Conservation (phyloP, 2,797 vertebrate species). For the Urocyon cinereoargenteus region DNA sequence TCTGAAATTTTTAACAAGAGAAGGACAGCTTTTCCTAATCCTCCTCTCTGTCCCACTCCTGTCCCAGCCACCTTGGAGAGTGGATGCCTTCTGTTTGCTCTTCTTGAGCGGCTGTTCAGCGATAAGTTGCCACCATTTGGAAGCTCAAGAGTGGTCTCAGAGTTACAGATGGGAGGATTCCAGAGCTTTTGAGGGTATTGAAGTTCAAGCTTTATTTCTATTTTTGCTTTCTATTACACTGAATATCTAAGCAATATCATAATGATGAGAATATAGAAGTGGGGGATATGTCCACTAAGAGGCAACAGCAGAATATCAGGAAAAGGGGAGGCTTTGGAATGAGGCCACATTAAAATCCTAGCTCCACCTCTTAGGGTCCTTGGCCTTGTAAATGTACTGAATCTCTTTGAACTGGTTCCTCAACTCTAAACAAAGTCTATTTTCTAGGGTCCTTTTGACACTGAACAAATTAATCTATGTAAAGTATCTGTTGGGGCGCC, state of each 20-base stretch:
- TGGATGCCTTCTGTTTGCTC: not conserved
- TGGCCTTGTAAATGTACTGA: not conserved
- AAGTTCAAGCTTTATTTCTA: not conserved
- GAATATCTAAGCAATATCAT: not conserved
- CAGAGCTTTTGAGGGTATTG: not conserved
- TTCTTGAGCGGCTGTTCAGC: not conserved
- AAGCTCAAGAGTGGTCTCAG: not conserved
- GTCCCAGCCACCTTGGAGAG: not conserved
- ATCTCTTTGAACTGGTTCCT: not conserved
- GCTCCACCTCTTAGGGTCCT: not conserved
- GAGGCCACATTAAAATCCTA: not conserved
- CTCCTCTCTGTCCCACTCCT: not conserved
- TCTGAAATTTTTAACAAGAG: conserved; percentile 49
- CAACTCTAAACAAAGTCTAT: not conserved
- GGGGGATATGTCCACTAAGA: not conserved
- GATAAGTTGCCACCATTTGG: not conserved
- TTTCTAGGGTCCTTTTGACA: not conserved
- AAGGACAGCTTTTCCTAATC: not conserved
- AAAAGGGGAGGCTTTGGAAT: not conserved
- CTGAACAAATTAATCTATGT: not conserved
- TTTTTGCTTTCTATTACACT: not conserved
- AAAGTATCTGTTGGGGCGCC: not conserved
- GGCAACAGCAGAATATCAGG: not conserved
- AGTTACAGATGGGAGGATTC: not conserved
- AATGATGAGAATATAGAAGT: not conserved